Evolutionary conservation across 2,888 invertebrate genomes (phyloP), one percentile per base, ranked within the genome.

Genomic region (Eupithecia vulgata): DNA sequence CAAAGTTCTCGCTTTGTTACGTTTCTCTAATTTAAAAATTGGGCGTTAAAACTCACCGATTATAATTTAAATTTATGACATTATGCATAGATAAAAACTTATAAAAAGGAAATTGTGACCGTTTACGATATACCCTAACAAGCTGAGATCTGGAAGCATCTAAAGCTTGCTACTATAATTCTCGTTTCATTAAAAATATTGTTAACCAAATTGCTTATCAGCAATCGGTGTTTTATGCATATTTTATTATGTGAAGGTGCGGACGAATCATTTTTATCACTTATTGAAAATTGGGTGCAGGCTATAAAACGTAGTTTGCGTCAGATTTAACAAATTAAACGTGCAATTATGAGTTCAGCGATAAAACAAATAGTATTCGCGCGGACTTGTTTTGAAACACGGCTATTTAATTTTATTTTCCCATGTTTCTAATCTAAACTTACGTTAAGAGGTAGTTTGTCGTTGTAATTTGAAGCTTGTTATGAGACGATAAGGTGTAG

Each of bases 321-420:
- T 72, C 71, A 75, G 75, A 67, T 57, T 76, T 76, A 84, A 84
- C 87, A 87, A 90, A 90, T 86, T 82, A 83, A 89, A 86, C 75
- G 80, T 72, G 84, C 86, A 82, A 86, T 90, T 87, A 88, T 79
- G 81, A 84, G 80, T 84, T 84, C 88, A 85, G 84, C 87, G 82
- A 88, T 90, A 92, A 93, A 94, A 94, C 94, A 94, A 94, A 94
- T 92, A 94, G 87, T 89, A 89, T 91, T 91, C 88, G 88, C 90
- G 88, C 86, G 86, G 86, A 91, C 91, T 88, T 82, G 84, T 89
- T 92, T 90, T 90, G 88, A 88, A 88, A 81, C 78, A 83, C 81
- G 81, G 82, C 79, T 81, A 84, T 83, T 84, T 85, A 86, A 84
- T 86, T 75, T 74, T 89, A 91, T 94, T 91, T 91, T 93, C 91